Conservation (phyloP, 2,113 vertebrate species). For the Cyrtonyx montezumae region DNA sequence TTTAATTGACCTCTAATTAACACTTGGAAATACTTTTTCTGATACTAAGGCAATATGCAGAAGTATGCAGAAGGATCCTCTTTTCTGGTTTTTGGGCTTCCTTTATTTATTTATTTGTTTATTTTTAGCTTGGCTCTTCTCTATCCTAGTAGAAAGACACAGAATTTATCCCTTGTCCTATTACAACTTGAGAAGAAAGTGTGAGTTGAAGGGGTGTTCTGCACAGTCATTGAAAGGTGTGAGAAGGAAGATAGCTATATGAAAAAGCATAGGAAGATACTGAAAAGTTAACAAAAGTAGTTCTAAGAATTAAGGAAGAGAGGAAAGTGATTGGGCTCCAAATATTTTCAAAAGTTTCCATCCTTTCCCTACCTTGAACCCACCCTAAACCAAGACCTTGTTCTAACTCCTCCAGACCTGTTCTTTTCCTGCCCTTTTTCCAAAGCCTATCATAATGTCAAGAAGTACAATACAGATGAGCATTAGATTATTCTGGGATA, state of each 20-base stretch:
- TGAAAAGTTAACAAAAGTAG: not conserved
- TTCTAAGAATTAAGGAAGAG: not conserved
- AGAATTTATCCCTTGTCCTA: not conserved
- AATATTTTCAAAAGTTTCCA: not conserved
- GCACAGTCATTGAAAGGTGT: not conserved
- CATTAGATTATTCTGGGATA: not conserved
- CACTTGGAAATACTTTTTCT: not conserved
- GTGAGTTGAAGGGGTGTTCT: not conserved
- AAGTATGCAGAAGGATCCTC: not conserved
- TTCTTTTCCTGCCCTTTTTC: not conserved
- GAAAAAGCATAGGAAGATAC: not conserved
- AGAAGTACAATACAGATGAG: not conserved
- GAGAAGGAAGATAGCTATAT: not conserved
- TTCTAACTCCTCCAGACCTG: not conserved
- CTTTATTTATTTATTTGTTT: no score
- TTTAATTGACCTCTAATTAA: not conserved
- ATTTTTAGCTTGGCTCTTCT: not conserved
- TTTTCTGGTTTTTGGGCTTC: not conserved
- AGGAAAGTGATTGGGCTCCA: not conserved
- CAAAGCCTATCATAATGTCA: not conserved
- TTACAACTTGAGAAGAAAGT: not conserved
- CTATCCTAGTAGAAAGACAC: fast-evolving
- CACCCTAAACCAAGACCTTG: not conserved
- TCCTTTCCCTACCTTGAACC: not conserved
- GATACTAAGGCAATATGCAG: not conserved